Evolutionary conservation across 2,797 vertebrate species (phyloP), one percentile per base, ranked within the genome.

Genomic region (Xyrichtys novacula): DNA sequence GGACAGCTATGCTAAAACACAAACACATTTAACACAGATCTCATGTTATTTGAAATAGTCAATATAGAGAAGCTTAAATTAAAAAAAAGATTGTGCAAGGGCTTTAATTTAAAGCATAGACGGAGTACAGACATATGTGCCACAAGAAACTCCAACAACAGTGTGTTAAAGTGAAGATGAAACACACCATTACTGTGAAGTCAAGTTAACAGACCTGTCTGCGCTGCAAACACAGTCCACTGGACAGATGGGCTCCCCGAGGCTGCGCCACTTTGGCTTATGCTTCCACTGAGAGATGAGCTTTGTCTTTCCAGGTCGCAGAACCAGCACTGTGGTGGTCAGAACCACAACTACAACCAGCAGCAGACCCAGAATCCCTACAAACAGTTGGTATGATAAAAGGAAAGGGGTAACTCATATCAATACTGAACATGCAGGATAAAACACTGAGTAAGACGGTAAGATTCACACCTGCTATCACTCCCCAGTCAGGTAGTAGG

Each of bases 211-310:
- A 62, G 26, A 98, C 96, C 93, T 93, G 72, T 96, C 94, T 77
- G 77, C 89, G 6, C 89, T 89, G 58, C 93, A 88, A 31, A 89
- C 20, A 62, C 91, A 95, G 36, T 93, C 93, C 0, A 89, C 55
- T 0, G 92, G 94, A 80, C 93, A 22, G 26, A 88, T 84, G 1
- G 95, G 94, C 70, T 96, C 93, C 0, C 95, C 94, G 22, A 98
- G 87, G 57, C 94, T 96, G 69, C 96, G 95, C 97, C 98, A 98
- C 20, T 78, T 94, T 46, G 96, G 95, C 65, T 93, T 95, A 71
- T 85, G 93, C 71, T 71, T 89, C 83, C 89, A 92, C 68, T 94
- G 77, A 5, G 94, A 94, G 52, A 89, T 89, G 0, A 90, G 52
- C 14, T 67, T 78, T 17, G 90, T 79, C 19, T 81, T 89, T 26